Percentiles rank a stretch among this genome's conserved stretches.
These are phyloP conservation scores for human (Homo sapiens) DNA, from an alignment of 2,113 vertebrate species.

Conservation along the genomic window DNA sequence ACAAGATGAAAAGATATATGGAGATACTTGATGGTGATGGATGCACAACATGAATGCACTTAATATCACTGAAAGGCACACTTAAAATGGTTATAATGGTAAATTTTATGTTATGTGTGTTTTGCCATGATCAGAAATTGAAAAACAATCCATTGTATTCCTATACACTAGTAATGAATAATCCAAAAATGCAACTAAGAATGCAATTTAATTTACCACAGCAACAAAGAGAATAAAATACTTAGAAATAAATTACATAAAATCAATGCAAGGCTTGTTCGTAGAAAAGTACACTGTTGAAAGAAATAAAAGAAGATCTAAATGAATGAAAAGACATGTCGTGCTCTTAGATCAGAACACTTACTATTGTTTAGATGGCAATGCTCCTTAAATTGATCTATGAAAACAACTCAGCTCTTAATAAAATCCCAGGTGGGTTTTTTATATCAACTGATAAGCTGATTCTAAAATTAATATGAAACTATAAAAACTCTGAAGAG, in stretches of 20 bases:
- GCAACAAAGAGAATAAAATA: not conserved
- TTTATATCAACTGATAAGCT: not conserved
- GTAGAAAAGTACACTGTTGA: not conserved
- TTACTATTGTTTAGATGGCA: not conserved
- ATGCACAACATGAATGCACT: not conserved
- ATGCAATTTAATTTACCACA: not conserved
- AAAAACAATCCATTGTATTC: not conserved
- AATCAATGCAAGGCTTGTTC: not conserved
- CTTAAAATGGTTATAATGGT: not conserved
- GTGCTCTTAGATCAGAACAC: not conserved
- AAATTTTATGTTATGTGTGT: not conserved
- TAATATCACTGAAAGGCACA: not conserved
- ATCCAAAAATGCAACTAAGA: not conserved
- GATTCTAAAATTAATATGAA: not conserved
- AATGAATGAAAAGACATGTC: not conserved
- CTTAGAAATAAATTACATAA: not conserved
- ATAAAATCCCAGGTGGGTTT: not conserved
- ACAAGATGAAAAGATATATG: not conserved
- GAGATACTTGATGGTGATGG: not conserved
- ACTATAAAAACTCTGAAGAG: not conserved
- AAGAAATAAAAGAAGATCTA: not conserved
- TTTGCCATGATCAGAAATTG: not conserved
- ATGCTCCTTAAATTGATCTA: not conserved
- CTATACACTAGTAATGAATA: not conserved
- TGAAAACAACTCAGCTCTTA: not conserved